Conservation (phyloP, 2,888 invertebrate genomes). For the Eupeodes latifasciatus region DNA sequence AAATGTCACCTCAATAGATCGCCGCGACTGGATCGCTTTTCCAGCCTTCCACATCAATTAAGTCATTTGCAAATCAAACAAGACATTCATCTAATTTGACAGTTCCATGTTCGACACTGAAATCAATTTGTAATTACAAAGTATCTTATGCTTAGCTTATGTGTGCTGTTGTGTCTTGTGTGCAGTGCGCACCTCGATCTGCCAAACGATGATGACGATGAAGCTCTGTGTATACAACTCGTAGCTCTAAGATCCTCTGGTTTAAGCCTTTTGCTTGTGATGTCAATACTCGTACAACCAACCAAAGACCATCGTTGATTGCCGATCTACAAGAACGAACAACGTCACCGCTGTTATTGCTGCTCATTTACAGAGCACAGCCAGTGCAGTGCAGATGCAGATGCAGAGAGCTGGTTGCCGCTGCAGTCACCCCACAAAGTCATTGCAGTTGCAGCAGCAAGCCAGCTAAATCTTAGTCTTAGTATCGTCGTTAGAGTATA, state of each 20-base stretch:
- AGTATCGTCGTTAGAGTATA: conserved; percentile 59
- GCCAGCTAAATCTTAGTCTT: conserved; percentile 2
- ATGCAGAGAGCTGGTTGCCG: conserved; percentile 33
- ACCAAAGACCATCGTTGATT: conserved; percentile 71
- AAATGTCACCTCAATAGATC: conserved; percentile 59
- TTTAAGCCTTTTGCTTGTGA: conserved; percentile 52
- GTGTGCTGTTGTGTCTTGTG: conserved; percentile 1
- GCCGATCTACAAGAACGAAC: conserved; percentile 75
- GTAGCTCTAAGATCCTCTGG: conserved; percentile 10
- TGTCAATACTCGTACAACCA: conserved; percentile 51
- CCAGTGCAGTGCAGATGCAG: conserved; percentile 18
- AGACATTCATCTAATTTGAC: conserved; percentile 77
- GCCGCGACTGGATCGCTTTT: conserved; percentile 64
- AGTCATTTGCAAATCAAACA: conserved; percentile 76
- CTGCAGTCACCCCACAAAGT: conserved; percentile 61
- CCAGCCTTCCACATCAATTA: conserved; percentile 74
- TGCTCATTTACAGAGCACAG: conserved; percentile 66
- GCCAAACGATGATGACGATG: conserved; percentile 10
- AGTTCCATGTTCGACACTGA: conserved; percentile 76
- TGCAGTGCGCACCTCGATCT: conserved; percentile 41
- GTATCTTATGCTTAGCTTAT: conserved; percentile 42
- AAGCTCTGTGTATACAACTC: not conserved
- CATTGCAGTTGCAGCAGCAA: conserved; percentile 40
- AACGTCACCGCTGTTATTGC: conserved; percentile 75
- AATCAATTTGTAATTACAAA: conserved; percentile 77